Conservation (phyloP, 2,113 vertebrate genomes). For the Anoura caudifer region DNA sequence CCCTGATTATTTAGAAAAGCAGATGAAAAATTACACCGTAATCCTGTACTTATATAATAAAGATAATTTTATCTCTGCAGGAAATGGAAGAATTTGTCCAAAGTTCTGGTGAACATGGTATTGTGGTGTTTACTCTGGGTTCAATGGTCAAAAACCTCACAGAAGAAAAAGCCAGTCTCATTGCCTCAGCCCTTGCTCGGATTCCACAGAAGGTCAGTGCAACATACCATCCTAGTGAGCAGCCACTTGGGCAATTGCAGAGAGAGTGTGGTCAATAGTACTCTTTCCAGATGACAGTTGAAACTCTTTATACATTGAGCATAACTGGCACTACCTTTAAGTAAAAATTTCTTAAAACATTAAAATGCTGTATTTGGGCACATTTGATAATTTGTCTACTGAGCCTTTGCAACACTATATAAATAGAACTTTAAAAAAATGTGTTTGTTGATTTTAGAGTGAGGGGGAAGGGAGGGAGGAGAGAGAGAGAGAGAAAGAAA, state of each 20-base stretch:
- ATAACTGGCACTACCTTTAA: not conserved
- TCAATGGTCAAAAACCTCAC: conserved; percentile 88
- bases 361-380: not conserved
- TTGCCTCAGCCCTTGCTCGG: conserved; percentile 89
- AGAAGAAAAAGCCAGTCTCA: conserved; percentile 84
- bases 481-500: too few relatives aligned
- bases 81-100: conserved; percentile 92
- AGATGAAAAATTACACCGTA: fast-evolving
- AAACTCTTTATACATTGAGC: not conserved
- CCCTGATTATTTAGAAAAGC: not conserved
- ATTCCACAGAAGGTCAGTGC: conserved; percentile 90
- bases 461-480: too few relatives aligned
- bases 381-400: not conserved
- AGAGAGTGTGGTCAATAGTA: fast-evolving
- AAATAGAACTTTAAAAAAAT: not conserved
- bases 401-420: fast-evolving
- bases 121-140: conserved; percentile 90
- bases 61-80: conserved; percentile 71
- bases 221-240: fast-evolving
- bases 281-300: not conserved
- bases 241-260: not conserved
- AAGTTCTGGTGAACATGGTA: conserved; percentile 88
- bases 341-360: not conserved
- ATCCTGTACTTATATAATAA: not conserved
- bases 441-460: too few relatives aligned